Evolutionary conservation across 1,140 invertebrate species (phyloP).

Genomic region (Temnothorax longispinosus): DNA sequence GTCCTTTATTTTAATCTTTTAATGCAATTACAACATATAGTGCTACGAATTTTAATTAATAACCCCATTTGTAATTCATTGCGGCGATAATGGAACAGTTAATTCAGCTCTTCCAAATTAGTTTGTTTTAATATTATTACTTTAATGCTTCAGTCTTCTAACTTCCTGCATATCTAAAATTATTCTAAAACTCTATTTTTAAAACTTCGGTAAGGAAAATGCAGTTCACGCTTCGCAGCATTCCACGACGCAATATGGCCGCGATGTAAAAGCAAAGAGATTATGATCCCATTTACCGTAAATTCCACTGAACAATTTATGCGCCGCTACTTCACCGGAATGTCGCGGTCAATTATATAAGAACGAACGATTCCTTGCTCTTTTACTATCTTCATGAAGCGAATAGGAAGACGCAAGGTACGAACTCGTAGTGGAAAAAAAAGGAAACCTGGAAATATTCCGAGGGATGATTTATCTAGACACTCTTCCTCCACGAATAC

Average conservation of each 20-base stretch:
- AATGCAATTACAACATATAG: neutral
- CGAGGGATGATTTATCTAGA: conserved; percentile 44
- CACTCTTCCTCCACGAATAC: neutral
- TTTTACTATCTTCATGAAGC: conserved; percentile 13
- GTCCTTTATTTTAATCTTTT: neutral
- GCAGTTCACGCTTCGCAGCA: neutral
- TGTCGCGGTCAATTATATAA: conserved; percentile 39
- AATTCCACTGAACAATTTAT: conserved; percentile 43
- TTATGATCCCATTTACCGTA: conserved; percentile 34
- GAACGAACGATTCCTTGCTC: conserved; percentile 22
- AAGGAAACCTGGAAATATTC: conserved; percentile 14
- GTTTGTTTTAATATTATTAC: neutral
- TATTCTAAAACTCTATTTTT: conserved; percentile 1
- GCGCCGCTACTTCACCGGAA: conserved; percentile 18
- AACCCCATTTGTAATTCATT: neutral
- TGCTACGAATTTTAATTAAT: conserved; percentile 21
- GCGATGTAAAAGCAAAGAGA: conserved; percentile 16
- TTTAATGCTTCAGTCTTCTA: neutral
- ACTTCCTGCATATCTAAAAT: neutral
- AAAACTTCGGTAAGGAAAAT: neutral
- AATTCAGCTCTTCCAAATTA: neutral
- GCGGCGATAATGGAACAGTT: neutral
- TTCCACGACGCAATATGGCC: conserved; percentile 4
- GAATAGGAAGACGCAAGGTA: neutral
- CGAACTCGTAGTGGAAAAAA: neutral